Base-by-base conservation (phyloP, 2,797 vertebrate species). In the Strix occidentalis region DNA sequence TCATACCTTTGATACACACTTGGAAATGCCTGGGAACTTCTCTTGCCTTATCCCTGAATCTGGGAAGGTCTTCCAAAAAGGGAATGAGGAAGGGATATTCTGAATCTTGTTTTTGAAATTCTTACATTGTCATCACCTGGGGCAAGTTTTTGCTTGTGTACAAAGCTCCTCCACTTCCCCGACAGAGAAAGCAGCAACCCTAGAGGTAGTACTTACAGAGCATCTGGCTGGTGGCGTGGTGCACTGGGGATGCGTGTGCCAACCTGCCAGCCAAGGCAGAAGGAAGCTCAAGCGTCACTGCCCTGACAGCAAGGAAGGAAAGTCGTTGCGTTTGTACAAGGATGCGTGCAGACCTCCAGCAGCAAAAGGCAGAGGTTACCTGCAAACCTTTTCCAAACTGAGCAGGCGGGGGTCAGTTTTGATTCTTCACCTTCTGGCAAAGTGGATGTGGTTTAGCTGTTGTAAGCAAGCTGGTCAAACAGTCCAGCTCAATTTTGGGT, bases 251-350 rank as follows among this genome's bases (percentile, higher is more conserved):
- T 8, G 7, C 2, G 1, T 2, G 3, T 7, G 13, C 37, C 57
- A 13, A 2, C 45, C 78, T 33, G n/a, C 39, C 45, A 8, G 39
- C 35, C 53, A 6, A 20, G 29, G 92, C 87, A 33, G 37, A 6
- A 33, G 3, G n/a, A 31, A 11, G 1, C 39, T 79, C 13, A 1
- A 41, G 10, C 3, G 0, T 4, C 9, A 13, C 2, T 10, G 43
- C 33, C 66, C 64, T 15, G 68, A 19, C 23, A 31, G 58, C 24
- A 28, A 37, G 37, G 15, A 56, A 76, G 56, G 58, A 24, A 41
- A 33, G 31, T 4, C 1, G 1, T 4, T 3, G 29, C 2, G 2
- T 56, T 87, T 45, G 64, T 58, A 12, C 1, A 2, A 20, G 51
- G 60, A 7, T 45, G 16, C 2, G 9, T 48, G 75, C 46, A 56